A percentile compares a stretch with the other conserved stretches of the same genome.
Conservation (phyloP, 2,888 invertebrate genomes). For the Metalampra italica region DNA sequence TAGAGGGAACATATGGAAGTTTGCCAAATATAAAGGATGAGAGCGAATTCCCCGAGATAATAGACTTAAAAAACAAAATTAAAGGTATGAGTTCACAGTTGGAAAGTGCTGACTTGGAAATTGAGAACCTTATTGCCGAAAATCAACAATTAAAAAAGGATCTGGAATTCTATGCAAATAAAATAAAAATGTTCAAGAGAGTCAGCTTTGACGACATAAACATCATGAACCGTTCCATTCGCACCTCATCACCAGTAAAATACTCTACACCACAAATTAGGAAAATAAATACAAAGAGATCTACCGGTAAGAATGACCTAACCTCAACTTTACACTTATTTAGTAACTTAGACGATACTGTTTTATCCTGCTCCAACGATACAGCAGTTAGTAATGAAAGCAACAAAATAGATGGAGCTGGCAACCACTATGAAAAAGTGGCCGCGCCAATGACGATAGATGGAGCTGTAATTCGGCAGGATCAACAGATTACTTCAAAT, state of each 20-base stretch:
- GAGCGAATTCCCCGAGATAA: background rate
- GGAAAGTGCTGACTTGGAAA: background rate
- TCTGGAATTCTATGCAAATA: background rate
- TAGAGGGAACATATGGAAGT: background rate
- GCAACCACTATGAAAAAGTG: no score
- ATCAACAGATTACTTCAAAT: no score
- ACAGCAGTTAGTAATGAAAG: no score
- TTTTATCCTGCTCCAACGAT: background rate
- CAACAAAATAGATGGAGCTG: no score
- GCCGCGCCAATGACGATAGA: no score
- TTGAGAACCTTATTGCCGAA: background rate
- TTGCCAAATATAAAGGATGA: background rate
- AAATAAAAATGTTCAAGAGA: background rate
- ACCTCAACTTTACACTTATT: background rate
- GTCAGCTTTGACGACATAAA: background rate
- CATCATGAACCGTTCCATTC: background rate
- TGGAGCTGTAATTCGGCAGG: no score
- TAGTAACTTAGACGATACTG: background rate
- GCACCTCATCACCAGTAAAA: background rate
- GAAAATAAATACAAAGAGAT: background rate
- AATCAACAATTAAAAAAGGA: background rate
- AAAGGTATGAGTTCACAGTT: background rate
- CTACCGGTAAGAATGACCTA: background rate
- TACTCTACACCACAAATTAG: background rate
- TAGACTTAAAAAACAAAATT: background rate